Conservation (phyloP, 1,140 invertebrate genomes). For the Lepidurus packardi region DNA sequence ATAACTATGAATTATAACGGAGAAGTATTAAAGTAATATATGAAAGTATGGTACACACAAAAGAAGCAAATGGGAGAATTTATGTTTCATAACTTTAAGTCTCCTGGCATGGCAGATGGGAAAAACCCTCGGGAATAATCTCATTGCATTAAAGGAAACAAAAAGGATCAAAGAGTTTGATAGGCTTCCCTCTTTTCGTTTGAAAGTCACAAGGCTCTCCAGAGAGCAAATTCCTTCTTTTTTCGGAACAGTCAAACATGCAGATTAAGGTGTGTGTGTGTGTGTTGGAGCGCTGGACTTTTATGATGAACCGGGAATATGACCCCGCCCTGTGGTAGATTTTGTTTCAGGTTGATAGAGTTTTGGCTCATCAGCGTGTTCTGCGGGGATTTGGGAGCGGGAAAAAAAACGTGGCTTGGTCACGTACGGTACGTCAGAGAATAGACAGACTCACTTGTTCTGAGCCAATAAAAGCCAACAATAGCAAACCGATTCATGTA, state of each 20-base stretch:
- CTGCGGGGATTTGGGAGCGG: background rate
- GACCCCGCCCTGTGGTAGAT: conserved; percentile 17
- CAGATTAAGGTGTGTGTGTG: conserved; percentile 1
- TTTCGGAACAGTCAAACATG: background rate
- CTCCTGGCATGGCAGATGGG: no score
- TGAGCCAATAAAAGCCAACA: conserved; percentile 15
- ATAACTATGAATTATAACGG: background rate
- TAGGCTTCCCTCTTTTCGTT: no score
- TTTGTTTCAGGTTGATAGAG: background rate
- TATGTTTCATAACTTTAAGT: no score
- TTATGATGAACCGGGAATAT: background rate
- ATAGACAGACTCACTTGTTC: background rate
- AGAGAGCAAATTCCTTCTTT: background rate
- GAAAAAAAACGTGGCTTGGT: background rate
- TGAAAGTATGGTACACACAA: no score
- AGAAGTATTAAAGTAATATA: no score
- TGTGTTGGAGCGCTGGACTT: background rate
- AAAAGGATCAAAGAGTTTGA: no score
- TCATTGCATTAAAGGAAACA: no score
- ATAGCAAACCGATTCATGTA: conserved; percentile 22
- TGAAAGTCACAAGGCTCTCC: no score
- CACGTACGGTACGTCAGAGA: background rate
- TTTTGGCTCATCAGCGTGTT: background rate
- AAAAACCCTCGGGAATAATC: no score
- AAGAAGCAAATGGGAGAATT: no score